Base-by-base conservation (phyloP, 37 sponge, comb jelly and placozoan genomes). In the Ephydatia muelleri region DNA sequence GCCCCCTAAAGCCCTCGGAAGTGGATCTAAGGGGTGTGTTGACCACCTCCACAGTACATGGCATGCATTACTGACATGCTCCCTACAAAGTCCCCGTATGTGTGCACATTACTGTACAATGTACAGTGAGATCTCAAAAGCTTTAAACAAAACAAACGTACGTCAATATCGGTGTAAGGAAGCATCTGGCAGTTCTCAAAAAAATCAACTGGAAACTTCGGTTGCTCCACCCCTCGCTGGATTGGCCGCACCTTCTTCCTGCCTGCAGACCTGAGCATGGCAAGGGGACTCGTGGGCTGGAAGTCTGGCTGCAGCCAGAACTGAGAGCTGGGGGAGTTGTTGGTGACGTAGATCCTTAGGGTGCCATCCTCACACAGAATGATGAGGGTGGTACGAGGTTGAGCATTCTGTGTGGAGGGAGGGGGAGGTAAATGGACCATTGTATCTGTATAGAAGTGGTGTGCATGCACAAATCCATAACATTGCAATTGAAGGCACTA, bases 281-380 rank as follows among this genome's bases (percentile, higher is more conserved):
- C 88, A 12, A 93, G 86, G 25, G 91, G 91, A 47, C 92, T 91
- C 49, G 84, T 49, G n/a, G 94, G 90, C 72, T 90, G 91, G 82
- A 90, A 95, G 65, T 82, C 70, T 1, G 88, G 83, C 74, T 88
- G 89, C 34, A 88, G 72, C 95, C 95, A 97, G 82, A 70, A 90
- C 79, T 90, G 75, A 0, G 86, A 88, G 66, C 80, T 85, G 76
- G 73, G 47, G n/a, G 38, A 86, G 79, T 84, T 87, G 76, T 80
- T 83, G 76, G 90, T 88, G 1, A 85, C 76, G 66, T 94, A 92
- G 65, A 97, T 92, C 19, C 91, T 67, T 9, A 97, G 83, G 69
- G 88, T 92, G 26, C 97, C 97, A 85, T 97, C 97, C 31, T 97
- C 97, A 82, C 83, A 92, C 28, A 94, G 76, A 34, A 94, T 82